phyloP scores from a whole-genome alignment of 2,888 invertebrate genomes.

The Galerucella pusilla region DNA sequence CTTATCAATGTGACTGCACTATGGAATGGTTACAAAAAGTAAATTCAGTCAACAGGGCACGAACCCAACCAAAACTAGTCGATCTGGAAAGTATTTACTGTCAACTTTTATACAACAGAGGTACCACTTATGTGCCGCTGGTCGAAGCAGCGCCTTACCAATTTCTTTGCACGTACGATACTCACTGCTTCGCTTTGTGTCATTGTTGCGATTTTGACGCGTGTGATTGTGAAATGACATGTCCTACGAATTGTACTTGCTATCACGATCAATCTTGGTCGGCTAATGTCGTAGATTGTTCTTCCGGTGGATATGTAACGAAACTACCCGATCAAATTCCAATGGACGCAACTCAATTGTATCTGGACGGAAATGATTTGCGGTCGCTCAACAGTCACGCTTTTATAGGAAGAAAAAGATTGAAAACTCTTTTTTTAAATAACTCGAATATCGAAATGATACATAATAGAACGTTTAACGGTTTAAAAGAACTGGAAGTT shows the following conservation, averaged over 20 bases:
- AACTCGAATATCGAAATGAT: slow-evolving; percentile 81
- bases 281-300: slow-evolving; percentile 87
- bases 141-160: slow-evolving; percentile 84
- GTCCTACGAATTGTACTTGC: slow-evolving; percentile 88
- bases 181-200: slow-evolving; percentile 87
- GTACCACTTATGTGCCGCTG: slow-evolving; percentile 77
- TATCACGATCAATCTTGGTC: slow-evolving; percentile 90
- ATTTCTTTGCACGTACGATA: slow-evolving; percentile 86
- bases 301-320: slow-evolving; percentile 74
- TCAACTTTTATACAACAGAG: slow-evolving; percentile 81
- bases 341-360: slow-evolving; percentile 91
- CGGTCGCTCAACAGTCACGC: slow-evolving; percentile 82
- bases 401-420: slow-evolving; percentile 85
- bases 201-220: slow-evolving; percentile 93
- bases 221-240: slow-evolving; percentile 93
- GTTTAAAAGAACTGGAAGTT: slow-evolving; percentile 80
- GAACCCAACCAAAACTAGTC: slow-evolving; percentile 84
- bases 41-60: slow-evolving; percentile 77
- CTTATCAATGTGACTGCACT: slow-evolving; percentile 88
- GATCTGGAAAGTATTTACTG: slow-evolving; percentile 87
- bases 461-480: slow-evolving; percentile 86
- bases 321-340: slow-evolving; percentile 84
- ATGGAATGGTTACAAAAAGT: slow-evolving; percentile 92
- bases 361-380: slow-evolving; percentile 86
- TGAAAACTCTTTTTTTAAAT: slow-evolving; percentile 81